Base-by-base conservation (phyloP, 2,888 invertebrate genomes). In the Sabatieria punctata region DNA sequence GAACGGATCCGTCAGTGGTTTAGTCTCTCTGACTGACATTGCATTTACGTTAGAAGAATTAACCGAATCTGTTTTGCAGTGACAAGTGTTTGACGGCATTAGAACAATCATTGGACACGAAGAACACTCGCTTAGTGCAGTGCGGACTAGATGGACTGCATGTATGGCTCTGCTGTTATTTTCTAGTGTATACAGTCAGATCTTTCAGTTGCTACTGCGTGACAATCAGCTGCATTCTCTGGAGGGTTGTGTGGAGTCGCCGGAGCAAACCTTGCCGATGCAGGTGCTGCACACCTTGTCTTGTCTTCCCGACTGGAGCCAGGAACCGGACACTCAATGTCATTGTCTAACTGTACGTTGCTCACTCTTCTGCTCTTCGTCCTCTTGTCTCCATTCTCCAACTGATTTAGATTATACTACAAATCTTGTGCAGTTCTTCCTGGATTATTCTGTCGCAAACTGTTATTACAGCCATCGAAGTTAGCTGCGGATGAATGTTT, bases 171-270 rank as follows among this genome's bases (percentile, higher is more conserved):
- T 30, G 13, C 39, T 36, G 22, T 30, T 43, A 13, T 24, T 41
- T 22, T 25, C 25, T 8, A 33, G n/a, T 39, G 25, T n/a, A 23
- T 26, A n/a, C 40, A 11, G 24, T n/a, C 19, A 41, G 25, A 27
- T 40, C 41, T 48, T 52, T 1, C 66, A 88, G 88, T 80, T 82
- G 75, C 77, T 89, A 58, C 76, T 89, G 24, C 77, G 84, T 54
- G 89, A 91, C 69, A 85, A 86, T 64, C 75, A 86, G 48, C 88
- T 89, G 65, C 85, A 86, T 65, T 78, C 85, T 19, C 82, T 65
- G 46, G 55, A 83, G 23, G 77, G 82, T 53, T 88, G 88, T 64
- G 82, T 83, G 1, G 86, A 88, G 68, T 83, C 85, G 65, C 86
- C 88, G 68, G 85, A 85, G 1, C 72, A 84, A 40, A 88, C 88